These are phyloP conservation scores for Percina caprodes DNA, from an alignment of 2,113 vertebrate species.

Conservation along the genomic window DNA sequence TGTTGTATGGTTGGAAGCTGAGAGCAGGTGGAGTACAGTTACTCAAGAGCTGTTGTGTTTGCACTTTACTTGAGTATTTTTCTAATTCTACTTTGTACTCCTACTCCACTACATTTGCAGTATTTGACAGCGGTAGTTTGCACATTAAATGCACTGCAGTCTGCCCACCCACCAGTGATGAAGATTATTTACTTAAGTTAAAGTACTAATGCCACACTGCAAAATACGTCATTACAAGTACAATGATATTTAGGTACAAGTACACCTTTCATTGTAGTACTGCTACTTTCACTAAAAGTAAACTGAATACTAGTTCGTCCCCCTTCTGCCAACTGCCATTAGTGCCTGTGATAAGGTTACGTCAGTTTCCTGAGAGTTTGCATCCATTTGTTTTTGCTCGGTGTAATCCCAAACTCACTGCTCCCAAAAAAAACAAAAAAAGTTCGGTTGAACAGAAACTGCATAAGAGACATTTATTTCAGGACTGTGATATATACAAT, in stretches of 20 bases:
- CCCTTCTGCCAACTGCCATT: too few relatives aligned
- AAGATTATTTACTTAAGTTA: background rate
- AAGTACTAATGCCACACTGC: too few relatives aligned
- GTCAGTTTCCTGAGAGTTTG: background rate
- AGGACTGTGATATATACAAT: background rate
- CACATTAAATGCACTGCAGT: background rate
- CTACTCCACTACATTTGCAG: background rate
- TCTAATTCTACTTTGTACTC: background rate
- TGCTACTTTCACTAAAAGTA: background rate
- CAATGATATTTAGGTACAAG: too few relatives aligned
- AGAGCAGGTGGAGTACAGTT: background rate
- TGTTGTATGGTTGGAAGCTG: background rate
- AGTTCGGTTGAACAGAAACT: background rate
- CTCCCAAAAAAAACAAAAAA: background rate
- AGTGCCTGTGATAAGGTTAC: background rate
- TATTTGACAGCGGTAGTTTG: background rate
- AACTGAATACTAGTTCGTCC: background rate
- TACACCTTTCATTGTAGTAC: too few relatives aligned
- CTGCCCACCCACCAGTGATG: background rate
- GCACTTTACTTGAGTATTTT: background rate
- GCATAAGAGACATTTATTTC: constrained; percentile 30
- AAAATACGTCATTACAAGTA: too few relatives aligned
- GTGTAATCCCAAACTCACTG: background rate
- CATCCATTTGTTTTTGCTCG: constrained; percentile 20
- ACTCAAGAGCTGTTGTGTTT: background rate